Evolutionary conservation across 2,113 vertebrate species (phyloP), one percentile per base, ranked within the genome.

Genomic region (Halichoeres trimaculatus): DNA sequence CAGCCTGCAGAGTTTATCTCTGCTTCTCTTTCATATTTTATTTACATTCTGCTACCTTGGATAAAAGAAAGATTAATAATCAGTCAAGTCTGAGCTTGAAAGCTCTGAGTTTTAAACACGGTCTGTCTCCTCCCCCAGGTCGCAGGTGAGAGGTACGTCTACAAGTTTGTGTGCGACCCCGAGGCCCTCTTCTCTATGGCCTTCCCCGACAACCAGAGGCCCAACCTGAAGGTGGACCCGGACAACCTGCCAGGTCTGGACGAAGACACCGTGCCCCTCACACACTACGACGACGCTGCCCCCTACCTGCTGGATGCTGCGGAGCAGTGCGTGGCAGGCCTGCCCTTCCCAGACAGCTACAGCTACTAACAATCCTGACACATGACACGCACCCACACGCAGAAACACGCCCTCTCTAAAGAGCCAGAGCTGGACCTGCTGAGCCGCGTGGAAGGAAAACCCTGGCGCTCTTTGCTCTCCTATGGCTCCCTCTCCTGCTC

Each of bases 181-280:
- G 97, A 99, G 17, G 97, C 97, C 4, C 95, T 99, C 20, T 99
- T 99, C 74, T 98, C 97, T 81, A 98, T 99, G 97, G 97, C 97
- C 51, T 99, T 98, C 83, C 97, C 97, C 0, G 97, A 99, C 93
- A 98, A 97, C 92, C 97, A 98, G 88, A 94, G 97, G 80, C 97
- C 97, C 2, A 97, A 94, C 91, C 93, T 98, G 90, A 99, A 98
- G 91, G 93, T 91, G 0, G 97, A 98, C 90, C 94, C 94, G 0
- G 97, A 98, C 79, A 54, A 90, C 78, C 75, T 95, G 67, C 85
- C 86, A 0, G 83, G 87, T 2, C 72, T 85, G 40, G 96, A 99
- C 26, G 97, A 98, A 2, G 97, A 98, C 82, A 96, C 96, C 0
- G 84, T 98, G 81, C 97, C 96, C 0, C 94, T 98, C 84, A 95